A percentile compares a stretch with the other conserved stretches of the same genome.
These are phyloP conservation scores for Plagodis dolabraria DNA, from an alignment of 2,888 invertebrate genomes.

Conservation along the genomic window DNA sequence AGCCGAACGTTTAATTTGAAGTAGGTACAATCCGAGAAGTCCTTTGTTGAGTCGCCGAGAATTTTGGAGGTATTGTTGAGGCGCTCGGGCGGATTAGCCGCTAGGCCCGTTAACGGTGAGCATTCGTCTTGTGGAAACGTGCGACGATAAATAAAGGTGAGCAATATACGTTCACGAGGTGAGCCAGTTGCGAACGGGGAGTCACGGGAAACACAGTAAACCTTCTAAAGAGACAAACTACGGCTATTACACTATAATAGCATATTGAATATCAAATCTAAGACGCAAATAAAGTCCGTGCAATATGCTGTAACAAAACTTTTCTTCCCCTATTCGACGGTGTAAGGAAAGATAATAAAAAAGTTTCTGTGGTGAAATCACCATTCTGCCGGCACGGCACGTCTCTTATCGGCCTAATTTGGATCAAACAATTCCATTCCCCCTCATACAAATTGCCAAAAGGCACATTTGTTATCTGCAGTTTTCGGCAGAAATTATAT, in stretches of 20 bases:
- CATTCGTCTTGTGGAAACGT: conserved; percentile 65
- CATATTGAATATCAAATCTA: conserved; percentile 56
- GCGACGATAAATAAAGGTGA: conserved; percentile 69
- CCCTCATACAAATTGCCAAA: conserved; percentile 74
- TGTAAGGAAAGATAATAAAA: conserved; percentile 63
- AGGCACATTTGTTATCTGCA: conserved; percentile 79
- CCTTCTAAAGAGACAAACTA: conserved; percentile 49
- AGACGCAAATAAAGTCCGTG: conserved; percentile 46
- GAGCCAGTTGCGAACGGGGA: conserved; percentile 38
- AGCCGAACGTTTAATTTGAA: conserved; percentile 84
- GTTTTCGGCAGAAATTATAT: conserved; percentile 79
- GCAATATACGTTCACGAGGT: conserved; percentile 54
- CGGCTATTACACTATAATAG: conserved; percentile 48
- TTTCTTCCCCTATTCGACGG: conserved; percentile 41
- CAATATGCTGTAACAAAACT: conserved; percentile 51
- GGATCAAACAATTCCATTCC: conserved; percentile 78
- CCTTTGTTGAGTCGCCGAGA: conserved; percentile 75
- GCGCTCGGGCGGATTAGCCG: conserved; percentile 67
- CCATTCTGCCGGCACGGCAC: conserved; percentile 63
- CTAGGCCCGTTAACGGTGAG: conserved; percentile 62
- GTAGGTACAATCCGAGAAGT: conserved; percentile 71
- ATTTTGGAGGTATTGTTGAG: conserved; percentile 63
- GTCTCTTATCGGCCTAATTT: conserved; percentile 78
- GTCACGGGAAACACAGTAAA: conserved; percentile 50
- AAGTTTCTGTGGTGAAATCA: conserved; percentile 60